Evolutionary conservation across 2,113 vertebrate genomes (phyloP), one percentile per base, ranked within the genome.

Genomic region (Dicaeum eximium): DNA sequence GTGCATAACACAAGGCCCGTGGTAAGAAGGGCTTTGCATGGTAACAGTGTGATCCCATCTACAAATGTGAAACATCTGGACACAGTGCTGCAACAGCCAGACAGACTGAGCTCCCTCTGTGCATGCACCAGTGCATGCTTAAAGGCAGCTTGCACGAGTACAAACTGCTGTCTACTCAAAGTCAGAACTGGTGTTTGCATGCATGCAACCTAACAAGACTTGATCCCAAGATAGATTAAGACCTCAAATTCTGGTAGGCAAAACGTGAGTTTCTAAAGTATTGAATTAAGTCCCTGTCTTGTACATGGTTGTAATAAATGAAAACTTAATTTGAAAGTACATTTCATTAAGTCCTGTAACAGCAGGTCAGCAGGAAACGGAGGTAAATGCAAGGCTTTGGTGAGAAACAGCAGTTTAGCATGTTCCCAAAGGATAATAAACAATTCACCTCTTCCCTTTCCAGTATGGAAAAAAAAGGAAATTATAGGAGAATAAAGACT

Each of bases 401-500:
- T 96, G 93, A 97, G 96, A 96, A 96, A 96, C 72, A 88, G 56
- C 38, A 72, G 85, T 71, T 73, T 88, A 74, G 44, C 7, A 6
- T 38, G 72, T 96, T 96, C 94, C 90, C 93, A 93, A 94, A 95
- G 91, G 91, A 89, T 88, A 93, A 92, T 67, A 94, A 93, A 97
- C 95, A 96, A 96, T 95, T 96, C 92, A 90, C 92, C 81, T 96
- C 95, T 96, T 97, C 82, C 95, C 85, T 66, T 96, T 95, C 87
- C 96, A 96, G 88, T 64, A 71, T 40, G 44, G 85, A 96, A 94
- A 86, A 38, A 38, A 86, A 86, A 93, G 93, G 96, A 97, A 97
- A 83, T 96, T 94, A 90, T 86, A 92, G 88, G 93, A 96, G 95
- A 97, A 94, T 93, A 95, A 95, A 88, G 92, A 74, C 85, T 96